These are phyloP conservation scores for Sarcophaga carnaria DNA, from an alignment of 2,888 invertebrate genomes.

Conservation along the genomic window DNA sequence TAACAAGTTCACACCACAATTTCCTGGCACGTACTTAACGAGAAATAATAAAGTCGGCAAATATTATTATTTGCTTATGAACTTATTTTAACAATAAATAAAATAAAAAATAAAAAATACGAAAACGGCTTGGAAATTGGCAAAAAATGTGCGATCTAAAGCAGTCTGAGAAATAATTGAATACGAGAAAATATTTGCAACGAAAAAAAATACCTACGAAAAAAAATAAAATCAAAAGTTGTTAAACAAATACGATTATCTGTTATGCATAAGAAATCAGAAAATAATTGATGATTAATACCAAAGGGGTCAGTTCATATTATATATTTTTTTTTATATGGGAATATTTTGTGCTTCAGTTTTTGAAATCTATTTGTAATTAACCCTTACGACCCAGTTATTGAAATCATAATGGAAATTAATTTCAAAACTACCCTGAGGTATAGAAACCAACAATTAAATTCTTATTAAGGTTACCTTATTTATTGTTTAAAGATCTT, in stretches of 20 bases:
- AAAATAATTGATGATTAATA: constrained; percentile 38
- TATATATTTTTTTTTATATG: no score
- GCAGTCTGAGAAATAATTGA: constrained; percentile 42
- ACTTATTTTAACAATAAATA: constrained; percentile 46
- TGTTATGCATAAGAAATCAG: neutral
- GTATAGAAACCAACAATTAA: no score
- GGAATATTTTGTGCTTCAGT: no score
- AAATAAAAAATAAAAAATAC: no score
- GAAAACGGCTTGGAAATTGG: neutral
- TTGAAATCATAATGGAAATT: no score
- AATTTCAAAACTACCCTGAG: no score
- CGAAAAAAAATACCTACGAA: no score
- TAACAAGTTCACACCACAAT: constrained; percentile 74
- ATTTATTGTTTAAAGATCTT: no score
- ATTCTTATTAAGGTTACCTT: no score
- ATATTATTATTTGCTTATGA: constrained; percentile 63
- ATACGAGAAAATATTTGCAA: constrained; percentile 25
- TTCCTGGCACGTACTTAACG: constrained; percentile 73
- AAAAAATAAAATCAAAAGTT: neutral
- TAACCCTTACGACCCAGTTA: no score
- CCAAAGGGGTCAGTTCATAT: neutral
- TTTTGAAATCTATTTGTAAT: no score
- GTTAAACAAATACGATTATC: no score
- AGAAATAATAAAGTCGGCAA: constrained; percentile 66
- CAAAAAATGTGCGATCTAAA: neutral